phyloP scores from a whole-genome alignment of 2,113 vertebrate genomes.

The Vombatus ursinus region DNA sequence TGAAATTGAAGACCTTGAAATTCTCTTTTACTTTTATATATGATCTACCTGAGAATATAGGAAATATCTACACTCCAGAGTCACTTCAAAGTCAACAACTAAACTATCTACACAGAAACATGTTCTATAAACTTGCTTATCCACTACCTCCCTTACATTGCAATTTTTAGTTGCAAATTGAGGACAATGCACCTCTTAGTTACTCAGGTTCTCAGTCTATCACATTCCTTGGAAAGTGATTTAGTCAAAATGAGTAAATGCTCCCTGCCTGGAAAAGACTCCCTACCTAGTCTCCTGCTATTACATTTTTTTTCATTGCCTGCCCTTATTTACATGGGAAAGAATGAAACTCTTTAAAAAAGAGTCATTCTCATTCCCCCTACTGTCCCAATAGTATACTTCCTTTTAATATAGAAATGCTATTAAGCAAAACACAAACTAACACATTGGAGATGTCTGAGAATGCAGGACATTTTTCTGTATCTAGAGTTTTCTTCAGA shows the following conservation, averaged over 20 bases:
- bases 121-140: not conserved
- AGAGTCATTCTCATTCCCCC: not conserved
- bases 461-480: not conserved
- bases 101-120: not conserved
- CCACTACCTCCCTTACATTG: not conserved
- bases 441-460: not conserved
- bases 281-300: not conserved
- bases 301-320: not conserved
- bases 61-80: not conserved
- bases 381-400: too few species aligned
- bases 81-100: not conserved
- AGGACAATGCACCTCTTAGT: not conserved
- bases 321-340: not conserved
- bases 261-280: not conserved
- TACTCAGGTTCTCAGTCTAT: not conserved
- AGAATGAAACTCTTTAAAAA: not conserved
- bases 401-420: not conserved
- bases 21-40: not conserved
- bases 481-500: not conserved
- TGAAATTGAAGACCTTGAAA: not conserved
- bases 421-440: not conserved
- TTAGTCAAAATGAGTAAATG: not conserved
- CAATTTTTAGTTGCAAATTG: not conserved
- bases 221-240: not conserved
- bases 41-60: not conserved